Evolutionary conservation across 2,797 vertebrate species (phyloP).

Genomic region (Enteromius mattozi): DNA sequence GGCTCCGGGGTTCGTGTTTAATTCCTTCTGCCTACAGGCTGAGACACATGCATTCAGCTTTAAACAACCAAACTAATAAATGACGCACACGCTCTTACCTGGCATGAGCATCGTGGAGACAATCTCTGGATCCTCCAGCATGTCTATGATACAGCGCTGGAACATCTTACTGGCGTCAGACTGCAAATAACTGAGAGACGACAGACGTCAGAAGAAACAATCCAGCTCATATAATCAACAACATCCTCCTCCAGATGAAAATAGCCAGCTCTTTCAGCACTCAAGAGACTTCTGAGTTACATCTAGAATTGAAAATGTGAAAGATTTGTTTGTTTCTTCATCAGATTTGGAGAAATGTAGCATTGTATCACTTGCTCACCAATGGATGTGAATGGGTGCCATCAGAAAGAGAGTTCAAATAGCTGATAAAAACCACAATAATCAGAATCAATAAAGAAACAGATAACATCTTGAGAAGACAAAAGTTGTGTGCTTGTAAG

Average conservation of each 20-base stretch:
- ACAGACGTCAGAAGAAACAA: conserved; percentile 7
- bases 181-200: conserved; percentile 85
- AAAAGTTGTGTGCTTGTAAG: no score
- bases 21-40: not conserved
- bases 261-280: not conserved
- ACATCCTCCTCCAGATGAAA: not conserved
- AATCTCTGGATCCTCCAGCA: conserved; percentile 88
- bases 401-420: not conserved
- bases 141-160: conserved; percentile 87
- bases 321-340: not conserved
- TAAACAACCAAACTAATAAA: not conserved
- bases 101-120: conserved; percentile 94
- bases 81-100: conserved; percentile 73
- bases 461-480: not conserved
- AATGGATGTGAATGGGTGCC: not conserved
- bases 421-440: not conserved
- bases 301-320: not conserved
- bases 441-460: no score
- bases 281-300: not conserved
- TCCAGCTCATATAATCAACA: not conserved
- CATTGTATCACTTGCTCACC: not conserved
- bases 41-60: not conserved
- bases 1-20: not conserved
- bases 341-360: not conserved
- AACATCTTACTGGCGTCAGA: conserved; percentile 89